These are phyloP conservation scores for Yponomeuta evonymella DNA, from an alignment of 2,888 invertebrate species.

Conservation along the genomic window DNA sequence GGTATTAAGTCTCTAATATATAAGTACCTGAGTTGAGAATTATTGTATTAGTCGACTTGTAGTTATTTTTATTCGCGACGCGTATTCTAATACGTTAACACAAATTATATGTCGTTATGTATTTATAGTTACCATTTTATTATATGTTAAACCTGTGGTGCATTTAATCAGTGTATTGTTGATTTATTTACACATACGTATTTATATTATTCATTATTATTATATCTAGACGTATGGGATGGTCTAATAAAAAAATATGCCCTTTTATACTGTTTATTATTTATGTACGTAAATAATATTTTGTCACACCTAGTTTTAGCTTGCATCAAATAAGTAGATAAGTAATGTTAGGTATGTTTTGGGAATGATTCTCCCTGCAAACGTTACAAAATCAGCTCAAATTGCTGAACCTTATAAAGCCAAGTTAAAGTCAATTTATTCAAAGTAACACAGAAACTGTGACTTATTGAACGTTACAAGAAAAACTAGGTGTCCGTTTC, in stretches of 20 bases:
- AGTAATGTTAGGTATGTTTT: neutral
- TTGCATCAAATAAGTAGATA: neutral
- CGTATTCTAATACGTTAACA: neutral
- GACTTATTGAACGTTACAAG: too few relatives aligned
- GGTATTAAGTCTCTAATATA: conserved; percentile 29
- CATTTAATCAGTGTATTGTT: conserved; percentile 28
- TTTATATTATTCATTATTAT: conserved; percentile 25
- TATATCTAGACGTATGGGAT: conserved; percentile 24
- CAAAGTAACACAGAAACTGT: too few relatives aligned
- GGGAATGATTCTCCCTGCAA: too few relatives aligned
- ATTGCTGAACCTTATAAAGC: too few relatives aligned
- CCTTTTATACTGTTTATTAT: conserved; percentile 2
- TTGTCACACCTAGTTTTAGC: neutral
- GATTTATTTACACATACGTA: conserved; percentile 26
- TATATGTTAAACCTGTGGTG: conserved; percentile 28
- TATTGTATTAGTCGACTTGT: conserved; percentile 24
- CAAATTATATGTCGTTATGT: conserved; percentile 12
- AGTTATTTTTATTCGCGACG: neutral
- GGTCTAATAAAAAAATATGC: conserved; percentile 3
- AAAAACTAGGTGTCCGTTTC: too few relatives aligned
- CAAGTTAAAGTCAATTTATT: too few relatives aligned
- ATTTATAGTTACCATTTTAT: conserved; percentile 30
- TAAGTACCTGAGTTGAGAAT: conserved; percentile 45
- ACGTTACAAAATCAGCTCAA: too few relatives aligned
- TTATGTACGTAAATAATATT: neutral